Evolutionary conservation across 2,888 invertebrate species (phyloP).

Genomic region (Idaea aversata): DNA sequence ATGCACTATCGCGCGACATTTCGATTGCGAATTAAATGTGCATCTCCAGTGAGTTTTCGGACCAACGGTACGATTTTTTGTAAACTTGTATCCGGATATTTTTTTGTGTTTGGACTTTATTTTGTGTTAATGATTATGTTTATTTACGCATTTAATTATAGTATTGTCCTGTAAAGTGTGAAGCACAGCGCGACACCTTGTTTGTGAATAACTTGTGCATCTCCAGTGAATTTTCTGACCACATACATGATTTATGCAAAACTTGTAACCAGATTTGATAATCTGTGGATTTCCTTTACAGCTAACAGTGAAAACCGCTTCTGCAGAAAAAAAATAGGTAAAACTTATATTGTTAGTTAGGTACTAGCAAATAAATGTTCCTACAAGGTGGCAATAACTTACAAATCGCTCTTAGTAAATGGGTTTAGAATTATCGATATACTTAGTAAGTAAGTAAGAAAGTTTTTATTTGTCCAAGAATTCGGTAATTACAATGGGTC

Average conservation of each 20-base stretch:
- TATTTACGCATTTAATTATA: constrained; percentile 22
- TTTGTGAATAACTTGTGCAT: neutral
- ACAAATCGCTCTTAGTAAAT: too few relatives aligned
- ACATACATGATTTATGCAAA: constrained; percentile 1
- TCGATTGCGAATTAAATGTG: neutral
- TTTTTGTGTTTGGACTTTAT: too few relatives aligned
- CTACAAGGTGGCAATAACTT: too few relatives aligned
- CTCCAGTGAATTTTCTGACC: constrained; percentile 1
- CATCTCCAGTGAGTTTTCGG: constrained; percentile 26
- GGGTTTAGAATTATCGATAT: too few relatives aligned
- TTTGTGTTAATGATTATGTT: constrained; percentile 24
- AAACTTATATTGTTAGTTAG: constrained; percentile 12
- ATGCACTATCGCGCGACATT: constrained; percentile 32
- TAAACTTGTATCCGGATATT: too few relatives aligned
- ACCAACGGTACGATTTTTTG: constrained; percentile 19
- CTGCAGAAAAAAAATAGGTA: neutral
- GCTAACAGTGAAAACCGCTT: constrained; percentile 13
- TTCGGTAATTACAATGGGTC: too few relatives aligned
- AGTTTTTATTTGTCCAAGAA: too few relatives aligned
- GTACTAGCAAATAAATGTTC: too few relatives aligned
- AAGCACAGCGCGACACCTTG: constrained; percentile 28
- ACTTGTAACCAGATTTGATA: constrained; percentile 7
- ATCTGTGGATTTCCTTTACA: constrained; percentile 12
- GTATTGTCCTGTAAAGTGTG: constrained; percentile 21
- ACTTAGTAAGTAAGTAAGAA: too few relatives aligned